phyloP scores from a whole-genome alignment of 2,113 vertebrate species.

The Patagioenas fasciata region DNA sequence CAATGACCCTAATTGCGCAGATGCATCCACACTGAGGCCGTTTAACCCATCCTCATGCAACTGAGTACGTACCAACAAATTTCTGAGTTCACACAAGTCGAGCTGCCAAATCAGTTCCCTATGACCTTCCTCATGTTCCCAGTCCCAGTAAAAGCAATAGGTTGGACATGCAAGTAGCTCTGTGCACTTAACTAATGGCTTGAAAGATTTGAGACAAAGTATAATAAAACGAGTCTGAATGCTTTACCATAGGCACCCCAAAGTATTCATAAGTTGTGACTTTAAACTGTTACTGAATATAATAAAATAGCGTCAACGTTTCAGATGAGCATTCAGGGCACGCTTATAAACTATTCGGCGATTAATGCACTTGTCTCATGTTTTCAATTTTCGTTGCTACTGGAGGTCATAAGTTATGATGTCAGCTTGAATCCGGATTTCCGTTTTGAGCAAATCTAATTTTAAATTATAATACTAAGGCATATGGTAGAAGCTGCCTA shows the following conservation, averaged over 20 bases:
- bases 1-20: background rate
- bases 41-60: background rate
- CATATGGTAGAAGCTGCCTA: background rate
- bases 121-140: background rate
- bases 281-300: constrained; percentile 1
- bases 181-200: background rate
- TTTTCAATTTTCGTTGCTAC: constrained; percentile 47
- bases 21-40: fast-evolving
- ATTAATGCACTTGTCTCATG: constrained; percentile 21
- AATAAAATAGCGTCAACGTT: constrained; percentile 7
- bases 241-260: background rate
- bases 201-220: background rate
- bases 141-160: background rate
- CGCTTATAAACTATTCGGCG: background rate
- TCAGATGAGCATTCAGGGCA: background rate
- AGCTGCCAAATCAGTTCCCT: background rate
- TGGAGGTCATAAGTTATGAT: constrained; percentile 20
- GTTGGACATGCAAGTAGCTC: background rate
- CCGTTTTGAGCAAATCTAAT: constrained; percentile 26
- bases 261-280: background rate
- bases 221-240: background rate
- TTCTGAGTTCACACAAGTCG: background rate
- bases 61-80: background rate
- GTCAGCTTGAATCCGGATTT: constrained; percentile 44
- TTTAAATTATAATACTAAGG: constrained; percentile 15